phyloP scores from a whole-genome alignment of 1,140 invertebrate species.

The Drosophila insularis region DNA sequence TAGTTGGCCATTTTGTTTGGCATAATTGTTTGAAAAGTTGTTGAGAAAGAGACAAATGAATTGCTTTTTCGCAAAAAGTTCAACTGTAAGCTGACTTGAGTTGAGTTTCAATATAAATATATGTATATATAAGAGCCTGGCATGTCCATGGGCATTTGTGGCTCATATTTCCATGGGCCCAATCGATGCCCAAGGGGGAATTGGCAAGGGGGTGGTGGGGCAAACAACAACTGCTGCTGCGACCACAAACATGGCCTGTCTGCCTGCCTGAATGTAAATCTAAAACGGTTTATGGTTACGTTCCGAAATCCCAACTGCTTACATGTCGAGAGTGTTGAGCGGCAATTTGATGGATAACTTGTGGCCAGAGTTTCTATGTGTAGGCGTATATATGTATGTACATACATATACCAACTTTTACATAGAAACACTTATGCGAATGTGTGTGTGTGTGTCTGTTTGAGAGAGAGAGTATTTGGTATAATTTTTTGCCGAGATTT shows the following conservation, averaged over 20 bases:
- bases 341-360: constrained; percentile 75
- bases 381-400: not conserved
- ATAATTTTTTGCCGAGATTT: constrained; percentile 68
- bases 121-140: not conserved
- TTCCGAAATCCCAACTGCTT: constrained; percentile 64
- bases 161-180: not conserved
- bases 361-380: constrained; percentile 39
- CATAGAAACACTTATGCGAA: not conserved
- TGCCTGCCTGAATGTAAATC: constrained; percentile 70
- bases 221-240: constrained; percentile 36
- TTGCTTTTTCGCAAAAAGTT: constrained; percentile 35
- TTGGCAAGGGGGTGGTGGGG: not conserved
- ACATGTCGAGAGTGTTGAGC: constrained; percentile 42
- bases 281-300: constrained; percentile 72
- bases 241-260: constrained; percentile 44
- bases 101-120: constrained; percentile 9
- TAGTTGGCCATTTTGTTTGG: constrained; percentile 50
- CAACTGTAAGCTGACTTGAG: not conserved
- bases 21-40: constrained; percentile 69
- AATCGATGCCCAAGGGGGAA: not conserved
- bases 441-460: constrained; percentile 11
- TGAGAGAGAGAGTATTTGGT: constrained; percentile 38
- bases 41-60: constrained; percentile 68
- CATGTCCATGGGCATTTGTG: constrained; percentile 11
- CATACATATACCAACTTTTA: constrained; percentile 1